These are phyloP conservation scores for Anser brachyrhynchus DNA, from an alignment of 2,113 vertebrate genomes.

Conservation along the genomic window DNA sequence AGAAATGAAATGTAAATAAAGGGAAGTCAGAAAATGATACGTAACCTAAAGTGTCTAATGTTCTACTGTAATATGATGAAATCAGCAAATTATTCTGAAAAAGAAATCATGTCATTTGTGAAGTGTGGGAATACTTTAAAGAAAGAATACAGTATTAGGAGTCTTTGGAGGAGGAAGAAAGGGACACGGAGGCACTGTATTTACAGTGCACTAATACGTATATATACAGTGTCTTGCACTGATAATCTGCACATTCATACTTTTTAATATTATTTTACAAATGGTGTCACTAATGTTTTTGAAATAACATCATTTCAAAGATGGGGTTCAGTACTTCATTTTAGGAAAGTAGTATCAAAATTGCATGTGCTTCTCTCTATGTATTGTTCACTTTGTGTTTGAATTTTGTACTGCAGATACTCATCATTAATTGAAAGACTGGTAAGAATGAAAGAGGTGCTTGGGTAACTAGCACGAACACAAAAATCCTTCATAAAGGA, in stretches of 20 bases:
- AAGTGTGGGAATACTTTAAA: background rate
- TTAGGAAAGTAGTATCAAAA: background rate
- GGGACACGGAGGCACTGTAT: background rate
- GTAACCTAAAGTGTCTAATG: background rate
- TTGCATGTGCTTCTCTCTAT: background rate
- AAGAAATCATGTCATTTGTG: background rate
- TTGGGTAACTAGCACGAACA: background rate
- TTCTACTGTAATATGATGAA: background rate
- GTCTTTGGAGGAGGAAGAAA: background rate
- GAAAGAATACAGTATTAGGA: background rate
- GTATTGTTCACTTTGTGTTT: background rate
- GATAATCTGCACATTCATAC: background rate
- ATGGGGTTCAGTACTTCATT: background rate
- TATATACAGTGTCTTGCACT: background rate
- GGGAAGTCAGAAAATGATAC: background rate
- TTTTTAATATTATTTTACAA: background rate
- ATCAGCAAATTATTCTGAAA: background rate
- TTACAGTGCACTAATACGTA: background rate
- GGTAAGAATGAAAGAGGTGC: background rate
- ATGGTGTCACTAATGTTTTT: background rate
- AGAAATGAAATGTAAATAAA: background rate
- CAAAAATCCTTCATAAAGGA: background rate
- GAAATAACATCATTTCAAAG: background rate
- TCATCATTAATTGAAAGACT: background rate
- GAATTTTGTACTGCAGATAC: background rate